phyloP scores from a whole-genome alignment of 2,113 vertebrate genomes.

The Eretmochelys imbricata region DNA sequence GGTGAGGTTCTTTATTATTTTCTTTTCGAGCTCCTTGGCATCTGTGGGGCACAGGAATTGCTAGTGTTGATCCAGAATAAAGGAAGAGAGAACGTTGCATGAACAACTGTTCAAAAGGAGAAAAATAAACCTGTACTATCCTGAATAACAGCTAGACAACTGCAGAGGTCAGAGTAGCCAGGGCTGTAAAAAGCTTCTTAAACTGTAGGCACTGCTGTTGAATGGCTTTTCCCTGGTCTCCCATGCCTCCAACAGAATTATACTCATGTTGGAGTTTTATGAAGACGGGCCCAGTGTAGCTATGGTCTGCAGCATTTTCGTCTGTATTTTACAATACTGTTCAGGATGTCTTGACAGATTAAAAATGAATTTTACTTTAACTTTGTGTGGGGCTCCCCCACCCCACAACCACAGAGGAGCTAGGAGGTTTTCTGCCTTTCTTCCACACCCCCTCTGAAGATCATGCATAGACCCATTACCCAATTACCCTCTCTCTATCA shows the following conservation, averaged over 20 bases:
- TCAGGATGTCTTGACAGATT: constrained; percentile 56
- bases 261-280: constrained; percentile 42
- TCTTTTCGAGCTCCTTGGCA: not conserved
- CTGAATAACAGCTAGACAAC: constrained; percentile 1
- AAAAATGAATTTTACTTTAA: constrained; percentile 45
- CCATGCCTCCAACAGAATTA: constrained; percentile 42
- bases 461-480: not conserved
- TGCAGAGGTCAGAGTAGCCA: constrained; percentile 50
- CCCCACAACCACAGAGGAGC: not conserved
- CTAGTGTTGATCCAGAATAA: not conserved
- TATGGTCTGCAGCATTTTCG: constrained; percentile 31
- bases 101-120: not conserved
- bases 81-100: not conserved
- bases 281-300: constrained; percentile 22
- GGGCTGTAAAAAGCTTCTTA: constrained; percentile 57
- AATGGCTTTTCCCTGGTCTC: constrained; percentile 59
- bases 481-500: constrained; percentile 46
- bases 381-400: not conserved
- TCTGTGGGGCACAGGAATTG: not conserved
- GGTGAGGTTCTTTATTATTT: not conserved
- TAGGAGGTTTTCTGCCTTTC: constrained; percentile 27
- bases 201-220: constrained; percentile 22
- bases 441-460: constrained; percentile 8
- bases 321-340: not conserved
- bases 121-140: not conserved